Conservation (phyloP, 2,888 invertebrate genomes). For the Xanthorhoe spadicearia region DNA sequence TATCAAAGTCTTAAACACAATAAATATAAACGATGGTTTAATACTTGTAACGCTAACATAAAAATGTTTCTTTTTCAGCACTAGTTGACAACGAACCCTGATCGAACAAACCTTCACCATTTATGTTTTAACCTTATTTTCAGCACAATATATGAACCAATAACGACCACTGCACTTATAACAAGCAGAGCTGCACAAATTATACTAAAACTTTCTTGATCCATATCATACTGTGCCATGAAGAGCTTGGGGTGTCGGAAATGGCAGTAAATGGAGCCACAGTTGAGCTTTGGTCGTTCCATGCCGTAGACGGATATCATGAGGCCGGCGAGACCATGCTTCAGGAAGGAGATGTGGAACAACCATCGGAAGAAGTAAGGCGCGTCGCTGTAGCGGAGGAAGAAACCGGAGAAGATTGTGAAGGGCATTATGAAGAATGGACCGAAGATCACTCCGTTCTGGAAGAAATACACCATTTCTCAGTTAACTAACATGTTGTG, state of each 20-base stretch:
- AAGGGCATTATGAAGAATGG: constrained; percentile 95
- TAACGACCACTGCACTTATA: constrained; percentile 86
- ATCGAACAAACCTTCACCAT: constrained; percentile 56
- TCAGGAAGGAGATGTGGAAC: constrained; percentile 94
- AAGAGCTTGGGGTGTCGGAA: constrained; percentile 89
- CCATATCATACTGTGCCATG: constrained; percentile 90
- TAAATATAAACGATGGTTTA: neutral
- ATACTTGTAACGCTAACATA: neutral
- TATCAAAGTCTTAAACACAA: too few species aligned
- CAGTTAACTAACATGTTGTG: too few species aligned
- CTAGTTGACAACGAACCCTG: neutral
- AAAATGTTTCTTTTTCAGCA: neutral
- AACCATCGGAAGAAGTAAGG: constrained; percentile 92
- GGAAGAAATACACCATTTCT: constrained; percentile 61
- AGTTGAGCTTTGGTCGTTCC: constrained; percentile 89
- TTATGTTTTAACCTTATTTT: constrained; percentile 86
- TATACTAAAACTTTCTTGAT: constrained; percentile 86
- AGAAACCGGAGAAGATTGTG: constrained; percentile 96
- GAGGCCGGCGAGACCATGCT: constrained; percentile 94
- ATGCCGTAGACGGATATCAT: constrained; percentile 93
- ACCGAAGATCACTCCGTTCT: constrained; percentile 96
- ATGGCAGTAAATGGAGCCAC: constrained; percentile 90
- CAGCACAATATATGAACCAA: constrained; percentile 88
- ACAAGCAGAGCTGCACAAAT: constrained; percentile 87
- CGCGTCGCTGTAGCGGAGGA: constrained; percentile 92